Evolutionary conservation across 2,888 invertebrate species (phyloP), one percentile per base, ranked within the genome.

Genomic region (Lymantria monacha): DNA sequence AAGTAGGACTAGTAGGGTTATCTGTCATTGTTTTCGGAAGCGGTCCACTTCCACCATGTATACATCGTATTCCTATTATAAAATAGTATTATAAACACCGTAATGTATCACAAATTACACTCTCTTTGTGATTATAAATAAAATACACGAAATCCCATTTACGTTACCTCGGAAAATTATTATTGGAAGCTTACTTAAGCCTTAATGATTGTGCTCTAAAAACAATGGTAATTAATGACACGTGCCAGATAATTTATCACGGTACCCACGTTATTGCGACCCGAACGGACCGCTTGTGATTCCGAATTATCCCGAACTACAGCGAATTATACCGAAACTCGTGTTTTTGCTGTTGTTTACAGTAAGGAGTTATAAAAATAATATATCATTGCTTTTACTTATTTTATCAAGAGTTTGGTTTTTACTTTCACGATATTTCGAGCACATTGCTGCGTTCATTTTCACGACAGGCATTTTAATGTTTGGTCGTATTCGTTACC

Each of bases 201-300:
- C 31, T 46, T 48, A 43, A 42, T 51, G 44, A 54, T 44, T 52
- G 44, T 47, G 59, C 54, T 55, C 51, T 52, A 30, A 51, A 62
- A 70, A 70, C 70, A 68, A 63, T 66, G 51, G 66, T 66, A 72
- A 69, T 72, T 72, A 72, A 62, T 53, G 59, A 68, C 70, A 70
- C 65, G 70, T 65, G 65, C 57, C 53, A 33, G 56, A 56, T 66
- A 58, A 71, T 72, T 69, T 63, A 67, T 71, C 54, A 61, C 57
- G 57, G 49, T 2, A 42, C 47, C 48, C 37, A 44, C 50, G 55
- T 60, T 61, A 60, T 66, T 68, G 53, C 54, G 51, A 37, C 9
- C 37, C 46, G 44, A 47, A 51, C 36, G 53, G 46, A 38, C 40
- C 54, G 50, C 45, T 55, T 46, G 43, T 49, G 61, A 56, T 56